Evolutionary conservation across 2,113 vertebrate species (phyloP), one percentile per base, ranked within the genome.

Genomic region (Rostratula benghalensis): DNA sequence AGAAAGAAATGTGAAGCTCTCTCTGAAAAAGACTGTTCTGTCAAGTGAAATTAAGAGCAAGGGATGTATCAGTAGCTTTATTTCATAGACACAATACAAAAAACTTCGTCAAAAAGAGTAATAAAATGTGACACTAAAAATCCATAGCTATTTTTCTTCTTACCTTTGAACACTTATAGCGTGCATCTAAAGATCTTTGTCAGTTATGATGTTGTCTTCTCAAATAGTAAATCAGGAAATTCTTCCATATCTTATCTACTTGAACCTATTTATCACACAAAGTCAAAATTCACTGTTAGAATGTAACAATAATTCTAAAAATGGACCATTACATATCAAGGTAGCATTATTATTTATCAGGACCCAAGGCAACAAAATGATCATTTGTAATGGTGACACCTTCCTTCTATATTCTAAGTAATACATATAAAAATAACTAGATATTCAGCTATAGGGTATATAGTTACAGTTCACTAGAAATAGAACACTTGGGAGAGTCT

Each of bases 211-310:
- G 19, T 13, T 77, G n/a, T 24, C 46, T 87, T 84, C 14, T 54
- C 51, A 86, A 79, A 79, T 1, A 89, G 24, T 77, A 84, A 86
- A 68, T 82, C 45, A 79, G 83, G 74, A 92, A 89, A 11, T 67
- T 79, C 51, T 85, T 88, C 50, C 30, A 12, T 50, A 68, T 73
- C 69, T 95, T 51, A 71, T 43, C 67, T 96, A 43, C 43, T 64
- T 31, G 25, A 83, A 60, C 45, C 39, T 85, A 81, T 92, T 88
- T 93, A 63, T 95, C 54, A 68, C 5, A 69, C 51, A 35, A 69
- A 93, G 65, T n/a, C 71, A 94, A 91, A 95, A 89, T 59, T 20
- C 75, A 87, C n/a, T 37, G 59, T 57, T 83, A 90, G 69, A 67
- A 93, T 71, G 71, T 75, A 76, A 60, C n/a, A 89, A 54, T 70